These are phyloP conservation scores for Callionymus lyra DNA, from an alignment of 2,113 vertebrate species.

Conservation along the genomic window DNA sequence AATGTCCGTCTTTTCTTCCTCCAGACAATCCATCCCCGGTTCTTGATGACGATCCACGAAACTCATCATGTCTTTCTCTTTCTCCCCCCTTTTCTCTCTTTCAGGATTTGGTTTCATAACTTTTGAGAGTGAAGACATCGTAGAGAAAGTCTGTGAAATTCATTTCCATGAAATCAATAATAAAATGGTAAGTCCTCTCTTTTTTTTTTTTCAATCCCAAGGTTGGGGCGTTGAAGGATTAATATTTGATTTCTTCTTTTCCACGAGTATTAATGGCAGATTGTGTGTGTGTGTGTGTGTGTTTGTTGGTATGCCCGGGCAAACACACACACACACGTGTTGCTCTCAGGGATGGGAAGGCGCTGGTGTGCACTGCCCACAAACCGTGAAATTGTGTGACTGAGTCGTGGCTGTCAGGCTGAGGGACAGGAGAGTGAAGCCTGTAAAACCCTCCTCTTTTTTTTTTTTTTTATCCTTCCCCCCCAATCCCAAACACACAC, in stretches of 20 bases:
- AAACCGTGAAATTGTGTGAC: conserved; percentile 66
- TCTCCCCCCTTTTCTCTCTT: conserved; percentile 34
- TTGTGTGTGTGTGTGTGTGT: conserved; percentile 13
- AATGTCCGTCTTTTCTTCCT: conserved; percentile 55
- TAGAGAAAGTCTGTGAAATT: conserved; percentile 99
- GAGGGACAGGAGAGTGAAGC: conserved; percentile 54
- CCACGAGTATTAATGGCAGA: conserved; percentile 42
- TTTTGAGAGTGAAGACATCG: conserved; percentile 97
- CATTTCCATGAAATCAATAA: conserved; percentile 99
- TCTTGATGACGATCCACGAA: conserved; percentile 42
- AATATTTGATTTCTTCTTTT: conserved; percentile 68
- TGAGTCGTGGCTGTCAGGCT: conserved; percentile 61
- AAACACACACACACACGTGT: conserved; percentile 11
- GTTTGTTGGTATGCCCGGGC: conserved; percentile 16
- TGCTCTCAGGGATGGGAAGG: conserved; percentile 53
- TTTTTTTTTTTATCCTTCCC: conserved; percentile 29
- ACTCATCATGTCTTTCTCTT: conserved; percentile 18
- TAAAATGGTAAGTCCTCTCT: conserved; percentile 93
- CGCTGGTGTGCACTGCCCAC: conserved; percentile 59
- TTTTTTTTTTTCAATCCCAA: conserved; percentile 56
- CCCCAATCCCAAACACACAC: conserved; percentile 31
- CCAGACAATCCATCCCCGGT: conserved; percentile 40
- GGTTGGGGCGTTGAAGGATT: conserved; percentile 54
- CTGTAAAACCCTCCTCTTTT: conserved; percentile 12
- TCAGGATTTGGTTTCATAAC: conserved; percentile 98